Conservation (phyloP, 2,797 vertebrate species). For the Sardinella longiceps region DNA sequence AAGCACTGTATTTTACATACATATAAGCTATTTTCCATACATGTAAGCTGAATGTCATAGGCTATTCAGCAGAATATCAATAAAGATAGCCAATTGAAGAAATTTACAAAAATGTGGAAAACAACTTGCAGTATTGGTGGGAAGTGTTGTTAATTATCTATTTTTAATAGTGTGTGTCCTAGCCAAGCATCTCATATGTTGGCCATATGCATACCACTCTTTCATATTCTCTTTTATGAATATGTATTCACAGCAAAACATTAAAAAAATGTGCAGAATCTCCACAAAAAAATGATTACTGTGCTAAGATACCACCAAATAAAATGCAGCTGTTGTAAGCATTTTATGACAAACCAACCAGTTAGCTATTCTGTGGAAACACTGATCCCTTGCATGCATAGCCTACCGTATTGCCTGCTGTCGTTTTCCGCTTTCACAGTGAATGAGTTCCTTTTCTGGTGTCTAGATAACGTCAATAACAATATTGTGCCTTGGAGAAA, state of each 20-base stretch:
- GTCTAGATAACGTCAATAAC: not conserved
- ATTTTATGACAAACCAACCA: not conserved
- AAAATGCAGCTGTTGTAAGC: not conserved
- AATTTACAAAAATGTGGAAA: not conserved
- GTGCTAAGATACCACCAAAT: not conserved
- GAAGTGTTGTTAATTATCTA: not conserved
- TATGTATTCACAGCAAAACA: not conserved
- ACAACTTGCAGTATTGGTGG: not conserved
- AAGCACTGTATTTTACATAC: not conserved
- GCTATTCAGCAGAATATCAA: not conserved
- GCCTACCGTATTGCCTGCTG: not conserved
- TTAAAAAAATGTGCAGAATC: not conserved
- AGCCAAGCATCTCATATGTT: not conserved
- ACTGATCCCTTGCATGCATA: not conserved
- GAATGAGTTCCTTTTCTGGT: not conserved
- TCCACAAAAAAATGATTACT: not conserved
- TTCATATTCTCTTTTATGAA: not conserved
- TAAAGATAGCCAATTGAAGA: not conserved
- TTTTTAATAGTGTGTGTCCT: not conserved
- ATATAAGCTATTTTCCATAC: not conserved
- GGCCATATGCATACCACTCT: not conserved
- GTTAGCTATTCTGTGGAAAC: not conserved
- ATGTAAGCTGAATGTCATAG: not conserved
- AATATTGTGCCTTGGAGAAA: slow-evolving; percentile 15
- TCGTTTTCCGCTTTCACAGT: not conserved